Base-by-base conservation (phyloP, 2,888 invertebrate species). In the Antheraea yamamai region DNA sequence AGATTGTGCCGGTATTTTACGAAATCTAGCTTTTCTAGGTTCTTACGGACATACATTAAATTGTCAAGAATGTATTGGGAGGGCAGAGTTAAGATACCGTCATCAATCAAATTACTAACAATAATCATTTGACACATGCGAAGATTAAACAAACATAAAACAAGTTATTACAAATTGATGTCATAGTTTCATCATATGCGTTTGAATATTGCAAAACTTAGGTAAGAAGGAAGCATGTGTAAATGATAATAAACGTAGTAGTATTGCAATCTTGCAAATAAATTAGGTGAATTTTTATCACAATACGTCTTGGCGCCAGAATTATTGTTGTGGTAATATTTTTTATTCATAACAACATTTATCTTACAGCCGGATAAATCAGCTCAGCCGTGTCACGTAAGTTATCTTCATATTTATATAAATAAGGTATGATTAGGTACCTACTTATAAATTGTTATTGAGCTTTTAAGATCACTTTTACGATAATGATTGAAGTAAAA, bases 381-480 rank as follows among this genome's bases (percentile, higher is more conserved):
- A 75, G 91, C 92, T 0, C 92, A 92, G 77, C 90, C 94, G 0
- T 94, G 94, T 81, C 93, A 94, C 75, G 94, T 94, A 82, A 93
- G 93, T 89, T 76, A 76, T 72, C 75, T 74, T 66, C 30, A 30
- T 68, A 26, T 66, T 66, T 39, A 16, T 70, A 70, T 20, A 70
- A 35, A 70, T 70, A 70, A 70, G 35, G 39, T 70, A 23, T 39
- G 64, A 66, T 66, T 66, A 66, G 30, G 30, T 51, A 73, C 47
- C 47, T 61, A 61, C 58, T 58, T 26, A 64, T 64, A 14, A 64
- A 64, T 30, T 30, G 26, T 66, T 1, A 2, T 30, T 66, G 64
- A 26, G 16, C 26, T 30, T 66, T 66, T 26, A 66, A 66, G 26
- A 16, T 66, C 23, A 10, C 1, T n/a, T 23, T 23, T n/a, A 20